These are phyloP conservation scores for Zaprionus nigranus DNA, from an alignment of 1,140 invertebrate genomes.

Conservation along the genomic window DNA sequence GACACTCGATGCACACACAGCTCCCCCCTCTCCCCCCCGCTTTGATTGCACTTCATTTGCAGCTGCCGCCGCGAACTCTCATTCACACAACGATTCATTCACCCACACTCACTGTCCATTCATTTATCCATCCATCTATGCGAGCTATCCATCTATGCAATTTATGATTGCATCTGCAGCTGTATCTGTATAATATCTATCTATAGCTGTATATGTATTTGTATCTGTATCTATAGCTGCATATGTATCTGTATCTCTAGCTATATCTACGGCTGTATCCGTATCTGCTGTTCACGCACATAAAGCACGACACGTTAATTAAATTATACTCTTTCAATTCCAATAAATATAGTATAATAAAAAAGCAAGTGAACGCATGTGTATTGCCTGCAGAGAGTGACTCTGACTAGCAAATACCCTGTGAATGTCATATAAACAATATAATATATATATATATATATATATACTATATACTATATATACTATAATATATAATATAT, in stretches of 20 bases:
- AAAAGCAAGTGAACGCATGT: not conserved
- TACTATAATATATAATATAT: no score
- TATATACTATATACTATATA: no score
- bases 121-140: slow-evolving; percentile 16
- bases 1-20: slow-evolving; percentile 8
- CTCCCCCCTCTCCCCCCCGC: not conserved
- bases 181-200: not conserved
- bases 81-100: slow-evolving; percentile 1
- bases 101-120: slow-evolving; percentile 6
- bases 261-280: slow-evolving; percentile 3
- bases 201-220: not conserved
- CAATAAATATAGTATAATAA: slow-evolving; percentile 32
- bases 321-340: slow-evolving; percentile 62
- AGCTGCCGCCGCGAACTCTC: slow-evolving; percentile 8
- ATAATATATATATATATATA: no score
- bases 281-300: slow-evolving; percentile 27
- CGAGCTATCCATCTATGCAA: slow-evolving; percentile 36
- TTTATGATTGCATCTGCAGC: slow-evolving; percentile 26
- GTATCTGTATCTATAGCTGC: not conserved
- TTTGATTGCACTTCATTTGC: slow-evolving; percentile 42
- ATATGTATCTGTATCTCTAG: slow-evolving; percentile 6
- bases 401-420: slow-evolving; percentile 19
- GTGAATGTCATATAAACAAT: not conserved
- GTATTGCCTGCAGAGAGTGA: not conserved
- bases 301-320: slow-evolving; percentile 57